These are phyloP conservation scores for Ooceraea biroi DNA, from an alignment of 1,140 invertebrate species.

Conservation along the genomic window DNA sequence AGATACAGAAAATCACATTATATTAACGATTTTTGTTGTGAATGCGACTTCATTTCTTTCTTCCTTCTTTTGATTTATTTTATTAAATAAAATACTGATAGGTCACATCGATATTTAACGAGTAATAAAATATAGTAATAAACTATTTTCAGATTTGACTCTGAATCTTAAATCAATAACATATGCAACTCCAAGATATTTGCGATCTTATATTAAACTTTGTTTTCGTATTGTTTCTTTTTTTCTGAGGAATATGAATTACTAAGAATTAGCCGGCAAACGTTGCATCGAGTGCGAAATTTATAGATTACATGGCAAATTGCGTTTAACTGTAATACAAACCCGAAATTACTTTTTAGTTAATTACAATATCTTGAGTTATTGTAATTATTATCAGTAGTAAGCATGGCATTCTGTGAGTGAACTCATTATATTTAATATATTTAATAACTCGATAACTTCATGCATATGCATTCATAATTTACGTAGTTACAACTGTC, in stretches of 20 bases:
- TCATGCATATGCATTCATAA: not conserved
- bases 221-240: not conserved
- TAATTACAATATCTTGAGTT: not conserved
- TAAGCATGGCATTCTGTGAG: conserved; percentile 6
- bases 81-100: conserved; percentile 16
- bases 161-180: not conserved
- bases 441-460: conserved; percentile 3
- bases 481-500: conserved; percentile 9
- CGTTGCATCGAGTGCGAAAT: not conserved
- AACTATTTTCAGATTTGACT: not conserved
- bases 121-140: conserved; percentile 29
- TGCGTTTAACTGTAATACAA: not conserved
- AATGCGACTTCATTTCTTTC: not conserved
- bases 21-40: conserved; percentile 10
- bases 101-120: not conserved
- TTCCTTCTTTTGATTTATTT: not conserved
- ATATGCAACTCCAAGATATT: conserved; percentile 7
- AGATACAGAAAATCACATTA: not conserved
- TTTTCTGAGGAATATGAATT: not conserved
- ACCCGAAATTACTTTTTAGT: not conserved
- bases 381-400: not conserved
- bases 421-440: not conserved
- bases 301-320: not conserved
- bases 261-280: not conserved
- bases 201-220: conserved; percentile 1